Base-by-base conservation (phyloP, 2,797 vertebrate genomes). In the Muscicapa striata region DNA sequence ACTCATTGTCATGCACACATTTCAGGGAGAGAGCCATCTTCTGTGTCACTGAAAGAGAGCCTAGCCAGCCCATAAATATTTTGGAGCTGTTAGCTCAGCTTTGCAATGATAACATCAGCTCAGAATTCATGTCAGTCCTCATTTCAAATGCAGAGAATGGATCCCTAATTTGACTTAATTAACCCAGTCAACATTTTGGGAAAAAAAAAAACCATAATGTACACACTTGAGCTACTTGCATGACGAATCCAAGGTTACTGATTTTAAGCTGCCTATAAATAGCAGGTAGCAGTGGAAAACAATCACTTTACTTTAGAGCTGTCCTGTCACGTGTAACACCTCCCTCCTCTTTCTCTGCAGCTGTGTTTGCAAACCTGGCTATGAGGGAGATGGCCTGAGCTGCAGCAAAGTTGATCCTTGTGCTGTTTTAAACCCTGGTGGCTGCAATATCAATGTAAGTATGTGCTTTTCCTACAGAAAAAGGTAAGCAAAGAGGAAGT, bases 291-390 rank as follows among this genome's bases (percentile, higher is more conserved):
- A 82, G 43, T 40, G 52, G 61, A 91, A 94, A 89, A 86, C 36
- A 86, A 57, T 61, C 17, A 1, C 43, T 90, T 68, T 13, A 2
- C 43, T 93, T 86, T 30, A 19, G 70, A 81, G 30, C 54, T 89
- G 43, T 29, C 55, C 45, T 93, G 43, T 61, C 55, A 32, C 0
- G 0, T 73, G 51, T 87, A 83, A 88, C 2, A 5, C 96, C 59
- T 87, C n/a, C 32, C 19, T 46, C 20, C 40, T 30, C 30, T 52
- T 69, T 67, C 73, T 63, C 85, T 74, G 7, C 73, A 99, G 99
- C 90, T 99, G 99, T 94, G 91, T 98, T 40, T 99, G 99, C 97
- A 99, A 98, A 90, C 92, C 97, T 48, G 99, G 99, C 72, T 99
- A 98, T 21, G 97, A 98, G 93, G 99, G 99, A 7, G 98, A 99